Evolutionary conservation across 2,888 invertebrate genomes (phyloP).

Genomic region (Apotomis capreana): DNA sequence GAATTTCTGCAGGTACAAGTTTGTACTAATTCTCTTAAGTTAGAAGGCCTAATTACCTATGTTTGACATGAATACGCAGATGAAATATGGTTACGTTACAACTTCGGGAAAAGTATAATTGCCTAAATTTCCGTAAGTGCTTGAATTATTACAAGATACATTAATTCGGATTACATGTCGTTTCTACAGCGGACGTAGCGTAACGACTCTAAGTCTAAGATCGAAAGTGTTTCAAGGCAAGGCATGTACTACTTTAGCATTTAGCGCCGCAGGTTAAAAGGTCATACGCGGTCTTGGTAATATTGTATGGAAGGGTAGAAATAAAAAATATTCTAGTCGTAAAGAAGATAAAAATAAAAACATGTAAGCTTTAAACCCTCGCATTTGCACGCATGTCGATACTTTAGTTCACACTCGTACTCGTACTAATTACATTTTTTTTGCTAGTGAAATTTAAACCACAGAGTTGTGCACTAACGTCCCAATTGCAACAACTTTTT

Average conservation of each 20-base stretch:
- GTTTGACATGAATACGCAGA: not conserved
- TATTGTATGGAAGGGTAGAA: constrained; percentile 8
- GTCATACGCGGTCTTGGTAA: constrained; percentile 53
- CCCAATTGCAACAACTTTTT: too few relatives aligned
- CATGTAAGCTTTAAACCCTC: not conserved
- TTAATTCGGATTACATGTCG: constrained; percentile 32
- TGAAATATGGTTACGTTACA: constrained; percentile 2
- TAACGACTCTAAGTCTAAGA: constrained; percentile 48
- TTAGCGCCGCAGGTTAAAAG: constrained; percentile 56
- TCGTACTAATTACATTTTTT: too few relatives aligned
- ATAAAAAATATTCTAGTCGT: constrained; percentile 11
- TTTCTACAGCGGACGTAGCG: constrained; percentile 53
- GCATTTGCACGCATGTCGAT: too few relatives aligned
- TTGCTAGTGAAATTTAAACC: too few relatives aligned
- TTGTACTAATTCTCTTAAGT: not conserved
- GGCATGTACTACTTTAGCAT: constrained; percentile 47
- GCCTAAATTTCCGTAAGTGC: constrained; percentile 16
- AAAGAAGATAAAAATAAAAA: constrained; percentile 19
- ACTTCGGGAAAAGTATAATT: constrained; percentile 12
- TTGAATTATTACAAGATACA: constrained; percentile 19
- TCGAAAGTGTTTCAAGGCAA: constrained; percentile 76
- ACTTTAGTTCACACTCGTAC: too few relatives aligned
- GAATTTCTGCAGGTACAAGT: not conserved
- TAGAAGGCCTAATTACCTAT: not conserved
- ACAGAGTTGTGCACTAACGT: too few relatives aligned